Evolutionary conservation across 1,140 invertebrate genomes (phyloP), one percentile per base, ranked within the genome.

Genomic region (Lepidurus packardi): DNA sequence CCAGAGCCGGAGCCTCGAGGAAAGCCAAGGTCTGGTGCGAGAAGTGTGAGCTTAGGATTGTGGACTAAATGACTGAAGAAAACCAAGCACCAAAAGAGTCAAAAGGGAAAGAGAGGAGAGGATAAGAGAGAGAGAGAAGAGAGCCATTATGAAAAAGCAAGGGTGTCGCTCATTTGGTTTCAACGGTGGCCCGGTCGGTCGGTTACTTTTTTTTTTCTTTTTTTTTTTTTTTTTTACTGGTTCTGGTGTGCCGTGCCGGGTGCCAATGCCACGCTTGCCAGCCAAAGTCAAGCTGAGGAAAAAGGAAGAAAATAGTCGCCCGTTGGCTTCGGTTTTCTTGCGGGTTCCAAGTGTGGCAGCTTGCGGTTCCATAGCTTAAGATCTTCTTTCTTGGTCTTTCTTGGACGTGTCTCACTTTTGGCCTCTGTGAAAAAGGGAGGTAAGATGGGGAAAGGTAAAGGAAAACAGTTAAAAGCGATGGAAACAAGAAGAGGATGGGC

Each of bases 71-170:
- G 53, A 7, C 53, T 7, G 21, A 65, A 65, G 53, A 65, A 65
- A 65, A 65, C 53, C 21, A 21, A 65, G 53, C 53, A 65, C 21
- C 53, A 13, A 65, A 21, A 9, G 53, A 65, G 21, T 13, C 16
- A 65, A 21, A 7, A 16, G 53, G 53, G 9, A 65, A 65, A 7
- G 13, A 65, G 53, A 21, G 21, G 21, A 65, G 13, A 16, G 16
- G 9, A 21, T n/a, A 65, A 16, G 47, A 65, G 53, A 9, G 53
- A 65, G 13, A 65, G 53, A 65, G 53, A 16, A 7, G 53, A 65
- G 21, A 65, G 53, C 16, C 53, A 65, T 65, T 65, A 65, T 65
- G 53, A n/a, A 65, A 65, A 65, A 65, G 53, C 53, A 65, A 65
- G 53, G 53, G 53, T 65, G 53, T 65, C 53, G 16, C 53, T 65